Percentiles rank a stretch among this genome's conserved stretches.
These are phyloP conservation scores for Trichomalopsis sarcophagae DNA, from an alignment of 1,140 invertebrate species.

Conservation along the genomic window DNA sequence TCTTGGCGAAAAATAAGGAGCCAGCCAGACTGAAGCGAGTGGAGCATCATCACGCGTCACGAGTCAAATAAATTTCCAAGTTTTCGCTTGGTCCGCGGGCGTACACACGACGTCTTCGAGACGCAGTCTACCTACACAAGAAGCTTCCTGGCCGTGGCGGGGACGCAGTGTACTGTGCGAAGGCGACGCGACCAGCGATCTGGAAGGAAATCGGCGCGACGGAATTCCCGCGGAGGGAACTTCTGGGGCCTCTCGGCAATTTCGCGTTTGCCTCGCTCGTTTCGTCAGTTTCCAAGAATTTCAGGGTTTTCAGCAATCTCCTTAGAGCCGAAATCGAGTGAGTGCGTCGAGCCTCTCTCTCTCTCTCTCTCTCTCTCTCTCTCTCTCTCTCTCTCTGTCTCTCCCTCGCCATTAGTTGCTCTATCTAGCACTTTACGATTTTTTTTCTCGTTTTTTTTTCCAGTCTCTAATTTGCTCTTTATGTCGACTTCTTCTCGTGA, in stretches of 20 bases:
- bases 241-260: conserved; percentile 18
- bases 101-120: not conserved
- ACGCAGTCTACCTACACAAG: not conserved
- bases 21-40: not conserved
- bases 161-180: not conserved
- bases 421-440: not conserved
- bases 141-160: not conserved
- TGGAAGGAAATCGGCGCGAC: conserved; percentile 33
- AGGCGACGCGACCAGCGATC: conserved; percentile 6
- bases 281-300: conserved; percentile 11
- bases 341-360: not conserved
- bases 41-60: conserved; percentile 43
- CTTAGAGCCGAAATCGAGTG: conserved; percentile 15
- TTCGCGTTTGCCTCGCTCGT: not conserved
- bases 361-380: no score
- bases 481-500: not conserved
- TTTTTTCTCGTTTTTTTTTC: no score
- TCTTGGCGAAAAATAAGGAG: not conserved
- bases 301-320: conserved; percentile 20
- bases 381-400: no score
- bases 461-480: no score
- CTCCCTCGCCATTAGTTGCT: not conserved
- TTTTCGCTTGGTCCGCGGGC: not conserved
- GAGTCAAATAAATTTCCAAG: conserved; percentile 43
- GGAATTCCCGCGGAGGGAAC: conserved; percentile 13